Evolutionary conservation across 2,113 vertebrate species (phyloP), one percentile per base, ranked within the genome.

Genomic region (Macquaria ambigua): DNA sequence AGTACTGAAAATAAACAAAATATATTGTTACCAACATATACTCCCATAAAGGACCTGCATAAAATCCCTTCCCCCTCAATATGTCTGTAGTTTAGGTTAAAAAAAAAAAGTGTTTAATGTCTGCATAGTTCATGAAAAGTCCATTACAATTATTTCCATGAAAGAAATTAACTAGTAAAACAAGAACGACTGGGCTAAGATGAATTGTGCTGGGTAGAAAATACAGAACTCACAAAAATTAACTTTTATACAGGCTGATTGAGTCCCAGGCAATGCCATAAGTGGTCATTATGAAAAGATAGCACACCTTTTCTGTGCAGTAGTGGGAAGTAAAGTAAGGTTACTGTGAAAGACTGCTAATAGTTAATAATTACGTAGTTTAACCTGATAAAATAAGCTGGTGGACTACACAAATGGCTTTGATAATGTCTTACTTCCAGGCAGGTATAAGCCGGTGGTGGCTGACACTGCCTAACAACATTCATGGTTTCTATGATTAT

Each of bases 371-470:
- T 62, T 56, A 16, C 5, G 68, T 34, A 46, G 66, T 41, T 56
- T 43, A 55, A 34, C 46, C 10, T 31, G 10, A 56, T 71, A 39
- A 79, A 55, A 46, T 14, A 25, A 9, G 4, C 48, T n/a, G 31
- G 41, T 11, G 18, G 56, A n/a, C 56, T 23, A 77, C 75, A 64
- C 76, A 64, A 80, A 80, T 67, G 61, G 59, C 79, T 78, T 39
- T 64, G 41, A 74, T 71, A 52, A 79, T 87, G 83, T 86, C 68
- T 28, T 28, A 46, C 76, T 58, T 48, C 21, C 12, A 41, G 43
- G 28, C 25, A 84, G 87, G 76, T 89, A 92, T 91, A 95, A 93
- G 81, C 34, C 89, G 66, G 78, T 28, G 48, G 28, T 52, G 41
- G 94, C 94, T 91, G 0, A 94, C 12, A 20, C 43, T 5, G 8